A percentile compares a stretch with the other conserved stretches of the same genome.
Evolutionary conservation across 2,888 invertebrate species (phyloP).

Genomic region (Alloscopus bannaensis): DNA sequence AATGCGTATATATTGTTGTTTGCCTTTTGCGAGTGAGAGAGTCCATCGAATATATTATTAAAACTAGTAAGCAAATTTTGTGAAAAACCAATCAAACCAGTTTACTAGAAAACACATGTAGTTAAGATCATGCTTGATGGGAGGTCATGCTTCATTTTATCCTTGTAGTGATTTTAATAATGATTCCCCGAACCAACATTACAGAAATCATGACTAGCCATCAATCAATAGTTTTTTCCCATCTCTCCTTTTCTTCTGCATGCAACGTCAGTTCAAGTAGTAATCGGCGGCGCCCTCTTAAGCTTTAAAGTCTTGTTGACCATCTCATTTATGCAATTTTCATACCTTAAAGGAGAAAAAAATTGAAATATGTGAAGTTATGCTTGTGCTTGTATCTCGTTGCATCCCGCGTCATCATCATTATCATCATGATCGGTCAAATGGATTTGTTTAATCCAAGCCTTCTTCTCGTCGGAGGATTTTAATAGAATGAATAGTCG

Average conservation of each 20-base stretch:
- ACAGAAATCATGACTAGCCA: conserved; percentile 60
- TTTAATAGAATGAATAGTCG: conserved; percentile 8
- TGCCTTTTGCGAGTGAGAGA: background rate
- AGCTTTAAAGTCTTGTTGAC: conserved; percentile 52
- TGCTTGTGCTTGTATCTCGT: conserved; percentile 20
- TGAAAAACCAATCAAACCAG: conserved; percentile 65
- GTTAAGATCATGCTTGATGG: conserved; percentile 64
- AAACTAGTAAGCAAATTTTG: conserved; percentile 54
- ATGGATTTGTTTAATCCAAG: conserved; percentile 7
- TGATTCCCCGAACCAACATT: conserved; percentile 57
- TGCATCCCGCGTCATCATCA: background rate
- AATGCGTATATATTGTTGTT: too few relatives aligned
- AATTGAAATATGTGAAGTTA: conserved; percentile 42
- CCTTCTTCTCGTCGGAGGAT: conserved; percentile 10
- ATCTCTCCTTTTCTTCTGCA: conserved; percentile 27
- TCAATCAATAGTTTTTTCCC: conserved; percentile 58
- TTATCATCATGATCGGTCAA: background rate
- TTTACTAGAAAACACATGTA: conserved; percentile 59
- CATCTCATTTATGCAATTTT: conserved; percentile 61
- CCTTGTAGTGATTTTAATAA: conserved; percentile 44
- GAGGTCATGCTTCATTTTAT: conserved; percentile 65
- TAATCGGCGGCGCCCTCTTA: conserved; percentile 58
- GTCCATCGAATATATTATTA: conserved; percentile 44
- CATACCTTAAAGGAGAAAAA: conserved; percentile 51
- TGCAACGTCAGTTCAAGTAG: conserved; percentile 51